Conservation (phyloP, 2,888 invertebrate genomes). For the Liodrosophila aerea region DNA sequence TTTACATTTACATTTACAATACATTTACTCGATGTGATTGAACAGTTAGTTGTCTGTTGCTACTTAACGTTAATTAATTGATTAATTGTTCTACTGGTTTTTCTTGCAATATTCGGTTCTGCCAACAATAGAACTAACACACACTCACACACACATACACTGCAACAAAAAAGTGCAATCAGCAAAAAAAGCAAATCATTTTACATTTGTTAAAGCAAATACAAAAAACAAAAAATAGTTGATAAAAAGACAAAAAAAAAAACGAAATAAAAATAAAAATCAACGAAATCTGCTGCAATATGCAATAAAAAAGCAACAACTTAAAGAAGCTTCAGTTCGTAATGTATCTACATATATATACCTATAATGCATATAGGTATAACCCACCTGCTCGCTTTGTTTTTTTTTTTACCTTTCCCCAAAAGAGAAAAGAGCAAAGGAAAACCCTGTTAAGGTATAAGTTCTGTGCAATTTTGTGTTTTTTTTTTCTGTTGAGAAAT, state of each 20-base stretch:
- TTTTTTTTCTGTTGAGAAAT: constrained; percentile 19
- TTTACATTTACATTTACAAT: constrained; percentile 30
- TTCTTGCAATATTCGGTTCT: constrained; percentile 25
- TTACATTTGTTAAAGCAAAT: constrained; percentile 60
- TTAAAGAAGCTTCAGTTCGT: constrained; percentile 47
- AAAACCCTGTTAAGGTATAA: constrained; percentile 24
- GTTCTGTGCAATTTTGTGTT: constrained; percentile 49
- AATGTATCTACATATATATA: constrained; percentile 24
- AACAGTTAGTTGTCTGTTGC: constrained; percentile 67
- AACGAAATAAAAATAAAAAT: constrained; percentile 8
- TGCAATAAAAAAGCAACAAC: constrained; percentile 32
- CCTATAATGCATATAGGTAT: constrained; percentile 19
- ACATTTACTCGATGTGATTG: constrained; percentile 62
- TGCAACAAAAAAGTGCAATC: constrained; percentile 64
- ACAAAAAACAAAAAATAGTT: constrained; percentile 35
- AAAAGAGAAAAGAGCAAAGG: neutral
- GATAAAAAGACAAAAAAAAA: constrained; percentile 35
- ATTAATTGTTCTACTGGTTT: constrained; percentile 20
- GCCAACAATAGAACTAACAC: constrained; percentile 21
- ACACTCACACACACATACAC: constrained; percentile 25
- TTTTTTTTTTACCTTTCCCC: constrained; percentile 29
- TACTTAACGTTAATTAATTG: constrained; percentile 41
- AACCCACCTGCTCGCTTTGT: constrained; percentile 47
- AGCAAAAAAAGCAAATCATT: constrained; percentile 51
- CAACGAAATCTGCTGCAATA: constrained; percentile 60